Evolutionary conservation across 2,113 vertebrate genomes (phyloP).

Genomic region (Girardinichthys multiradiatus): DNA sequence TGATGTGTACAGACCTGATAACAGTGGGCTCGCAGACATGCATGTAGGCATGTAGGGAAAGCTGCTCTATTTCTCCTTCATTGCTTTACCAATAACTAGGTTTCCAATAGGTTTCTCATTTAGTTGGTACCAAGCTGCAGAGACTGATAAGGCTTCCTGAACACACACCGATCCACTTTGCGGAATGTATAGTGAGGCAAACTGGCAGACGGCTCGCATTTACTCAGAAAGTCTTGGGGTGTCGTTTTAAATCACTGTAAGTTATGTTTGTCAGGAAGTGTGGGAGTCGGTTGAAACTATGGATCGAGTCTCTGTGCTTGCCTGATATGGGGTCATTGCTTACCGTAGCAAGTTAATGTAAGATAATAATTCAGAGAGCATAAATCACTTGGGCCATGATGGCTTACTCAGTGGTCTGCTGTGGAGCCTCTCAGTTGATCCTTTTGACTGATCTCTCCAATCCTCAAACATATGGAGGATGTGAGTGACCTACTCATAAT

Average conservation of each 20-base stretch:
- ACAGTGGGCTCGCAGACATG: conserved; percentile 38
- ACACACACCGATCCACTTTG: conserved; percentile 58
- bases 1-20: conserved; percentile 53
- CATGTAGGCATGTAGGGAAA: conserved; percentile 34
- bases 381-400: background rate
- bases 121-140: conserved; percentile 65
- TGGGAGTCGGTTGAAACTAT: conserved; percentile 29
- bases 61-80: conserved; percentile 61
- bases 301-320: conserved; percentile 36
- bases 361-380: conserved; percentile 26
- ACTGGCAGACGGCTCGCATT: conserved; percentile 34
- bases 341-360: conserved; percentile 2
- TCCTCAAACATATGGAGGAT: conserved; percentile 4
- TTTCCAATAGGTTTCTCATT: conserved; percentile 64
- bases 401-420: conserved; percentile 5
- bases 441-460: conserved; percentile 10
- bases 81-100: conserved; percentile 62
- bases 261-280: conserved; percentile 32
- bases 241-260: conserved; percentile 47
- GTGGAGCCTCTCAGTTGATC: conserved; percentile 17
- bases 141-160: conserved; percentile 68
- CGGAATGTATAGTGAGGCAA: conserved; percentile 46
- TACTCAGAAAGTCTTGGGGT: conserved; percentile 38
- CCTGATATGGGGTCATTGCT: conserved; percentile 33
- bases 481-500: conserved; percentile 20